Evolutionary conservation across 2,888 invertebrate species (phyloP), one percentile per base, ranked within the genome.

Genomic region (Trissolcus brochymenae): DNA sequence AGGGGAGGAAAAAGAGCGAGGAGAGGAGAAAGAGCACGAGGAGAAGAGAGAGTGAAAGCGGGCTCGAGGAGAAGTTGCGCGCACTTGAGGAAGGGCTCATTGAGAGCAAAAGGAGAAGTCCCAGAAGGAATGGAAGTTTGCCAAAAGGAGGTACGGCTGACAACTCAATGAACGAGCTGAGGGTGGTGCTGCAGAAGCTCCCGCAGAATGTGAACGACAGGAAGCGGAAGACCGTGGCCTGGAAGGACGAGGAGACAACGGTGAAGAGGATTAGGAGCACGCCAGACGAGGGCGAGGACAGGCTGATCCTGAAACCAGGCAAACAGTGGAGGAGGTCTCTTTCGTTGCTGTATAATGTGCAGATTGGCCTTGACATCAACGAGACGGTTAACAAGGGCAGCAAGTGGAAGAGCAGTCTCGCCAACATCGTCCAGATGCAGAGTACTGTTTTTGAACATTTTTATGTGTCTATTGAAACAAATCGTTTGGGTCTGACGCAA

Each of bases 321-420:
- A 94, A 93, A 84, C 90, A 92, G 84, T 94, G 94, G 93, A 91
- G 93, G 57, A 91, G 93, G 82, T 93, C 94, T 0, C 84, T 94
- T 4, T 92, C 91, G 76, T 91, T 91, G 75, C 91, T 92, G 82
- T 92, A 91, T 90, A 66, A 89, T 87, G 83, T 90, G 87, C 86
- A 89, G 87, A 90, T 83, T 81, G 84, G 86, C 62, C 89, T 90
- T 2, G 82, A 91, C 67, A 76, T 92, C 46, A 90, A 91, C 51
- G 89, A 91, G 21, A 2, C 14, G 1, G 16, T 0, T 4, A 14
- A 1, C 4, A 46, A 14, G 11, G 16, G 46, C 4, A 0, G 4
- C 46, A 46, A 46, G 14, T 46, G 46, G 46, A 46, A 16, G 46
- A n/a, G 46, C 46, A 46, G 46, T 14, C 6, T 46, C 1, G 4